Evolutionary conservation across 1,140 invertebrate species (phyloP).

Genomic region (Drosophila sproati): DNA sequence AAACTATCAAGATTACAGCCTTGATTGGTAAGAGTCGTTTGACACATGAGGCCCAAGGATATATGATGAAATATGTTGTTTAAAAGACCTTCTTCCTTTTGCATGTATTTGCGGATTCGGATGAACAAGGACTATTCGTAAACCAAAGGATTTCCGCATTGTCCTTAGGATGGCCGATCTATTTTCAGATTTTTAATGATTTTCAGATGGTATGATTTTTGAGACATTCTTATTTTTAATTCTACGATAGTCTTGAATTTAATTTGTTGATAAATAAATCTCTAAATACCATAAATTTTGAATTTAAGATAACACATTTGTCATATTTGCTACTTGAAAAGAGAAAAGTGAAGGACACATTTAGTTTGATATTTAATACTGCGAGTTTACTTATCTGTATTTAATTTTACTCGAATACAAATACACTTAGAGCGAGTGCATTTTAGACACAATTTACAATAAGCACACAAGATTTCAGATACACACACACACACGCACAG

Average conservation of each 20-base stretch:
- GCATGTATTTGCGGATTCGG: too few relatives aligned
- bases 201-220: too few relatives aligned
- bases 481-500: conserved; percentile 3
- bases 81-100: too few relatives aligned
- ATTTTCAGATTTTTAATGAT: too few relatives aligned
- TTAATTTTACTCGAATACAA: conserved; percentile 45
- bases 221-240: too few relatives aligned
- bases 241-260: not conserved
- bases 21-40: too few relatives aligned
- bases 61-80: too few relatives aligned
- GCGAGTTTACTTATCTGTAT: conserved; percentile 40
- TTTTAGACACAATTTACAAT: not conserved
- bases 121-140: too few relatives aligned
- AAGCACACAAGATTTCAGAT: not conserved
- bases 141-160: too few relatives aligned
- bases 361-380: conserved; percentile 50
- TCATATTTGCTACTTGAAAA: not conserved
- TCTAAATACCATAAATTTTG: not conserved
- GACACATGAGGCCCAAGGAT: too few relatives aligned
- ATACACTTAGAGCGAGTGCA: conserved; percentile 8
- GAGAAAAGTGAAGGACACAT: conserved; percentile 15
- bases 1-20: too few relatives aligned
- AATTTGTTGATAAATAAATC: not conserved
- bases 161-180: too few relatives aligned
- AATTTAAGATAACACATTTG: not conserved